These are phyloP conservation scores for Tragelaphus imberbis DNA, from an alignment of 2,113 vertebrate genomes.

Conservation along the genomic window DNA sequence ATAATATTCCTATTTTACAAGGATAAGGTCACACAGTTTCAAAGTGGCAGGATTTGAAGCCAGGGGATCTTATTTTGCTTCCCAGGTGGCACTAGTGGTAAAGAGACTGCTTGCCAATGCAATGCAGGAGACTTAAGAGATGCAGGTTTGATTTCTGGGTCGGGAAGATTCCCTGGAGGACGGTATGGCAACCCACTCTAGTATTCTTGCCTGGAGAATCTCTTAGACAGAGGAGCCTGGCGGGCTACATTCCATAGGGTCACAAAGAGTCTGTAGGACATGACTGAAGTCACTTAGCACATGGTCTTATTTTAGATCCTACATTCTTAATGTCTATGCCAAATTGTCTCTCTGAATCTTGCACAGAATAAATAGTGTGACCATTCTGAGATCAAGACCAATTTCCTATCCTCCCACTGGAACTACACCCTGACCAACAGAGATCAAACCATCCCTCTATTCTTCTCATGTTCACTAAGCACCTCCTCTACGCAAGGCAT, in stretches of 20 bases:
- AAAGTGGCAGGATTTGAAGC: neutral
- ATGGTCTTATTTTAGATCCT: neutral
- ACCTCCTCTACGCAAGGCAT: neutral
- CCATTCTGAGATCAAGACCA: neutral
- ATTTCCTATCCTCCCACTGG: accelerated
- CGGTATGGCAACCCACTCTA: neutral
- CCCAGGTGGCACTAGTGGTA: neutral
- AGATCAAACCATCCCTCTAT: neutral
- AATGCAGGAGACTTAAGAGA: neutral
- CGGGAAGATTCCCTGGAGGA: neutral
- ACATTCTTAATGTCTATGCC: neutral
- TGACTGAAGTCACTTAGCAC: neutral
- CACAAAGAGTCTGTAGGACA: neutral
- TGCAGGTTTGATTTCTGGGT: neutral
- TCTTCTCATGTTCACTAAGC: neutral
- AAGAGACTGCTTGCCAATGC: neutral
- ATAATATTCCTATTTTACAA: neutral
- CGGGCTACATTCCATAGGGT: neutral
- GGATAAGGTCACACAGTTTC: neutral
- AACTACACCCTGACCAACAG: neutral
- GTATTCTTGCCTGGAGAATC: neutral
- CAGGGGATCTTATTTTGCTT: neutral
- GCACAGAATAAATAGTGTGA: neutral
- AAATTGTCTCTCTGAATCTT: conserved; percentile 5
- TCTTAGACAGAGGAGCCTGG: neutral